Conservation (phyloP, 1,140 invertebrate species). For the Heliothis subflexa region DNA sequence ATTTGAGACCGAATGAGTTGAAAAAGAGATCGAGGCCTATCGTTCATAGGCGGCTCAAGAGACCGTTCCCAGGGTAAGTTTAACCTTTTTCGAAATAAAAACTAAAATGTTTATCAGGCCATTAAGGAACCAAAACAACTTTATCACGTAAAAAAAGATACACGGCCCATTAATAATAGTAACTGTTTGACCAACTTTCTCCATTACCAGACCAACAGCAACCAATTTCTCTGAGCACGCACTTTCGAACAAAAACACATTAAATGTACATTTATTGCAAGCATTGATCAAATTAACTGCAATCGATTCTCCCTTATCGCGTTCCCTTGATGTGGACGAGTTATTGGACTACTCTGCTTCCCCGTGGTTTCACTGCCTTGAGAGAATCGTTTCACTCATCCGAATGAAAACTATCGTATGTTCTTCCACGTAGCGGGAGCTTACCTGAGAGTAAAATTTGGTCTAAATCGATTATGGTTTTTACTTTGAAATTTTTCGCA, state of each 20-base stretch:
- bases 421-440: no score
- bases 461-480: no score
- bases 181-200: constrained; percentile 41
- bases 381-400: no score
- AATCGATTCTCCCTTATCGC: constrained; percentile 29
- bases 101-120: background rate
- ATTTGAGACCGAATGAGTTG: constrained; percentile 65
- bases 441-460: no score
- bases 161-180: constrained; percentile 24
- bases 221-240: constrained; percentile 18
- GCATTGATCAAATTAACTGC: constrained; percentile 49
- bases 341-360: background rate
- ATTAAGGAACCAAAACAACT: background rate
- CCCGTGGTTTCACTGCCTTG: no score
- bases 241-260: constrained; percentile 46
- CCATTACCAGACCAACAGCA: constrained; percentile 42
- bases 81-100: background rate
- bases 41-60: constrained; percentile 64
- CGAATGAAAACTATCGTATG: no score
- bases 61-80: constrained; percentile 78
- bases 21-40: constrained; percentile 68
- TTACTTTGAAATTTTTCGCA: no score
- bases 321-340: constrained; percentile 12
- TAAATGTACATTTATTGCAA: constrained; percentile 47
- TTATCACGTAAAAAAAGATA: constrained; percentile 17